A percentile compares a stretch with the other conserved stretches of the same genome.
phyloP scores from a whole-genome alignment of 2,888 invertebrate genomes.

The Malacosoma neustria region DNA sequence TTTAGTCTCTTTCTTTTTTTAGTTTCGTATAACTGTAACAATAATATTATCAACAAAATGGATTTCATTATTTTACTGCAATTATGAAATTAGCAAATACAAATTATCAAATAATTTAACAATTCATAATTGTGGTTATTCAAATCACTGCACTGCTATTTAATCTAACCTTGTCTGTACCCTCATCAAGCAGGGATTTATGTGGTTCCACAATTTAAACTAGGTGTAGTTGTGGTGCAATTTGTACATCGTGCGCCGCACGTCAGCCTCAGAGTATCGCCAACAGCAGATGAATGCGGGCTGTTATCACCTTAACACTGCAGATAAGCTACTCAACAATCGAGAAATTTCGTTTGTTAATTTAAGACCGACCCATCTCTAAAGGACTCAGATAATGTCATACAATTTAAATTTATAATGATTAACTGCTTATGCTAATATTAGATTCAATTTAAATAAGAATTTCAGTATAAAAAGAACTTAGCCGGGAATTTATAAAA shows the following conservation, averaged over 20 bases:
- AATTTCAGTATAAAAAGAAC: neutral
- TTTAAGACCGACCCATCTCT: neutral
- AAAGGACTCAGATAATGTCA: neutral
- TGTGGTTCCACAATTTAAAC: conserved; percentile 41
- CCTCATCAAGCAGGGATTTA: conserved; percentile 43
- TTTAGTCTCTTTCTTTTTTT: no score
- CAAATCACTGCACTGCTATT: conserved; percentile 25
- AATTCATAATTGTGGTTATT: conserved; percentile 4
- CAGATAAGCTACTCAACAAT: conserved; percentile 30
- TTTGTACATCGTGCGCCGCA: conserved; percentile 16
- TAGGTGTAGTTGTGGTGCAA: conserved; percentile 24
- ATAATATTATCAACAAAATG: no score
- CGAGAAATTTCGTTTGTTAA: neutral
- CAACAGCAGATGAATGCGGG: conserved; percentile 33
- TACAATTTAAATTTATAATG: neutral
- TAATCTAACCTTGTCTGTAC: conserved; percentile 33
- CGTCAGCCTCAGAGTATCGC: conserved; percentile 5
- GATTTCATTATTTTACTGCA: no score
- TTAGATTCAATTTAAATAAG: neutral
- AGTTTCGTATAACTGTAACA: no score
- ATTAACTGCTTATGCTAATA: neutral
- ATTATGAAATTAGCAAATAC: no score
- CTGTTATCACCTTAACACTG: conserved; percentile 25
- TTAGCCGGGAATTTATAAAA: conserved; percentile 21
- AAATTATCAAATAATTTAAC: no score